Evolutionary conservation across 2,888 invertebrate genomes (phyloP), one percentile per base, ranked within the genome.

Genomic region (Escarpia spicata): DNA sequence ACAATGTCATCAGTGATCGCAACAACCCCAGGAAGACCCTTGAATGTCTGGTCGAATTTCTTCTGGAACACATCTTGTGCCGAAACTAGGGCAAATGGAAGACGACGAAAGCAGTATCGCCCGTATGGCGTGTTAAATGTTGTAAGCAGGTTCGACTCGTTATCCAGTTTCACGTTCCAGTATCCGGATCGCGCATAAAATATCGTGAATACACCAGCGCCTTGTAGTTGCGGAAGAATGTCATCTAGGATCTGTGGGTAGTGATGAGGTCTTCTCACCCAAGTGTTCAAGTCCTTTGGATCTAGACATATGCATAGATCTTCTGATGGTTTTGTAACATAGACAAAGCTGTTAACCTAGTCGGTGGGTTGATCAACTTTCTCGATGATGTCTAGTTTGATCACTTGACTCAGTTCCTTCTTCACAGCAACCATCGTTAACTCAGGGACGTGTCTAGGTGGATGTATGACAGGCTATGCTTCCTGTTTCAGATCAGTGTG

Each of bases 201-300:
- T n/a, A 58, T 43, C 12, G 31, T 37, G 52, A 92, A 92, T 9
- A 92, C 60, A 31, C 44, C 12, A 15, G 91, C 91, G 2, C 45
- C 52, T 43, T 91, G 60, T n/a, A 91, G 75, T 37, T 75, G 31
- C 15, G 75, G 92, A 10, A 92, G 75, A 31, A 92, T 60, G n/a
- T 92, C 92, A 19, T 75, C 1, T n/a, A 75, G 75, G 31, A 92
- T 37, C 37, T 2, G 45, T 45, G 8, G 0, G 45, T 45, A 10
- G 45, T 45, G 2, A 45, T 45, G 45, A 9, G 52, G 52, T 52
- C 52, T 52, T 52, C 52, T 52, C 9, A 52, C 10, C 9, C 52
- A 52, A 2, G 9, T 52, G 52, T 52, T 52, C 52, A 52, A 52
- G 52, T 52, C 52, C 52, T 52, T 75, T 75, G 26, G 75, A 75